A percentile compares a stretch with the other conserved stretches of the same genome.
Evolutionary conservation across 2,797 vertebrate genomes (phyloP).

Genomic region (Spinus pinus): DNA sequence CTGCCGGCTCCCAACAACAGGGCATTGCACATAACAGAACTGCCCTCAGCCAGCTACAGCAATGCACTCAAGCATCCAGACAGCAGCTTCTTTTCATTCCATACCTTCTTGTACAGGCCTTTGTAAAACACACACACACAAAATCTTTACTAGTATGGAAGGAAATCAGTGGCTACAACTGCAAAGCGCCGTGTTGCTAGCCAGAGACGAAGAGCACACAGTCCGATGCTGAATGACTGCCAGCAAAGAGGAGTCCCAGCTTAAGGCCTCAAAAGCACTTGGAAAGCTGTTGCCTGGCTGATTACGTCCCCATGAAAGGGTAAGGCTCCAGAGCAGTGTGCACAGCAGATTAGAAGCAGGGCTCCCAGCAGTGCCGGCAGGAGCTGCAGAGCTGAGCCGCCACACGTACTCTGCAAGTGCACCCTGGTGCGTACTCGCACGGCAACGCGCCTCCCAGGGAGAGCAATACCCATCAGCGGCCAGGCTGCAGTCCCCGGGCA

Average conservation of each 20-base stretch:
- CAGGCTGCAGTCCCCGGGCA: not conserved
- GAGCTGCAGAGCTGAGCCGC: not conserved
- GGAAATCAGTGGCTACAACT: not conserved
- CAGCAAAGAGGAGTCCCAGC: conserved; percentile 3
- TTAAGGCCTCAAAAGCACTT: not conserved
- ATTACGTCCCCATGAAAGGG: not conserved
- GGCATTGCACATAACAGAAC: not conserved
- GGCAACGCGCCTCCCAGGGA: not conserved
- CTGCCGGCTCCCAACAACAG: not conserved
- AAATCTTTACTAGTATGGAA: not conserved
- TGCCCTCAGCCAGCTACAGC: not conserved
- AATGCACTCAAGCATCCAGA: not conserved
- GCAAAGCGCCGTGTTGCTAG: not conserved
- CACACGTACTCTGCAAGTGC: not conserved
- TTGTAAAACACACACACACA: not conserved
- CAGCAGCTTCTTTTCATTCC: not conserved
- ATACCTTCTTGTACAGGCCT: not conserved
- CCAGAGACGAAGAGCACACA: not conserved
- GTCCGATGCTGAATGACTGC: not conserved
- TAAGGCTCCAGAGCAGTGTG: not conserved
- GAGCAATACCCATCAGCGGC: accelerated
- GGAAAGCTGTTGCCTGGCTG: conserved; percentile 17
- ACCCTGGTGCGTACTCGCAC: accelerated
- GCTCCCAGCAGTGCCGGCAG: not conserved
- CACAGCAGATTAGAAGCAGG: not conserved